A percentile compares a stretch with the other conserved stretches of the same genome.
phyloP scores from a whole-genome alignment of 2,797 vertebrate genomes.

The Centroberyx gerrardi region DNA sequence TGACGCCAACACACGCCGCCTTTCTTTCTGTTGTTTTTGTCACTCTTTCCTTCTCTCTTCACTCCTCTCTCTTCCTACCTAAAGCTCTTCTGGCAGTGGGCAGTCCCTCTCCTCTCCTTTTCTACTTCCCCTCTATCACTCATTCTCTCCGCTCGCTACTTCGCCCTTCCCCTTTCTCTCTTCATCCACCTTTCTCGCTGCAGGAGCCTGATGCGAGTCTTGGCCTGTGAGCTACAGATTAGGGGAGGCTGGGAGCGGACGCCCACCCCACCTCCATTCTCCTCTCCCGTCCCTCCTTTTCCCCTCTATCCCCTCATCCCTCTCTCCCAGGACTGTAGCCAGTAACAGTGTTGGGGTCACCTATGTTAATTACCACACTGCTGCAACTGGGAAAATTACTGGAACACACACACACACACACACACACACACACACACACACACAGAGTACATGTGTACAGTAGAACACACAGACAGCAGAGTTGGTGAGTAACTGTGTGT shows the following conservation, averaged over 20 bases:
- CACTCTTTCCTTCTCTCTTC: background rate
- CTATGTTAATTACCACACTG: slow-evolving; percentile 89
- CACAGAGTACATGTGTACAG: slow-evolving; percentile 15
- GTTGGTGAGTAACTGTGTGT: slow-evolving; percentile 67
- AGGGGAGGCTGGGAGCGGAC: slow-evolving; percentile 49
- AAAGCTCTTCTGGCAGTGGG: background rate
- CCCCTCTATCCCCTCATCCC: slow-evolving; percentile 42
- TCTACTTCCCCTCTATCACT: slow-evolving; percentile 10
- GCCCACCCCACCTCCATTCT: slow-evolving; percentile 49
- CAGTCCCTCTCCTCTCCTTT: slow-evolving; percentile 6
- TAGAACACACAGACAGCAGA: slow-evolving; percentile 42
- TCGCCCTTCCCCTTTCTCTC: slow-evolving; percentile 2
- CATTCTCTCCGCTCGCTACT: background rate
- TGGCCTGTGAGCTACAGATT: slow-evolving; percentile 65
- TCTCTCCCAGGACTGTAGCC: slow-evolving; percentile 76
- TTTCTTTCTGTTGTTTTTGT: background rate
- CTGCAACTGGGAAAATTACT: slow-evolving; percentile 84
- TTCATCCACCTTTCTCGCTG: slow-evolving; percentile 29
- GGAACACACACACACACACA: slow-evolving; percentile 36
- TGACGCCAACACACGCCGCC: slow-evolving; percentile 6
- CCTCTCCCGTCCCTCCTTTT: slow-evolving; percentile 49
- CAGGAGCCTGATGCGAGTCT: slow-evolving; percentile 54
- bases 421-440: slow-evolving; percentile 14
- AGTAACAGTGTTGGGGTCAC: slow-evolving; percentile 87
- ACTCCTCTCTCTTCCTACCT: background rate